Base-by-base conservation (phyloP, 2,888 invertebrate genomes). In the Hermodice carunculata region DNA sequence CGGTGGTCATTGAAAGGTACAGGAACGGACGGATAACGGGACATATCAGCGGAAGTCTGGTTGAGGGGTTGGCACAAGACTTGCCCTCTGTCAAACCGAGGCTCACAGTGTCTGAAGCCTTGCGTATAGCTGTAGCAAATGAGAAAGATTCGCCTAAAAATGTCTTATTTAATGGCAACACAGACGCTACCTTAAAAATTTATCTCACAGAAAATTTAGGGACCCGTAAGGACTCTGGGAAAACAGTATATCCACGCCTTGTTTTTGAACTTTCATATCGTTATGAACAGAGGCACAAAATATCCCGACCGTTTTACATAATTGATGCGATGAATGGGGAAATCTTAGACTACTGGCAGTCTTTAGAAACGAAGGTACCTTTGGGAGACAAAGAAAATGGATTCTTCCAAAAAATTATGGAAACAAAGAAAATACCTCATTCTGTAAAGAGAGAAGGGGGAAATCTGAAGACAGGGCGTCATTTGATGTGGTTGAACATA, bases 1-100 rank as follows among this genome's bases (percentile, higher is more conserved):
- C 65, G 6, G 70, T 77, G 0, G 69, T 75, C 22, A 64, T 75
- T 14, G 71, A 71, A 34, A 65, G 64, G 11, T 65, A 68, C 26
- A 29, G n/a, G 11, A 37, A 53, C 14, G 44, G 40, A 8, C 68
- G 70, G 14, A 52, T 68, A 2, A 69, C 74, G 1, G 67, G 73
- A 1, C 68, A 71, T 26, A 70, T 70, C 0, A 51, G 66, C 0
- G 77, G 77, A 4, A 57, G 44, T 8, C 31, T 77, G 0, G 46
- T 57, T 29, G 46, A 46, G 19, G 57, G 34, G 2, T 4, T 57
- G 11, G 6, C 28, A 29, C 32, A 46, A 17, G 32, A 46, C 19
- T 32, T 57, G 6, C 57, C 44, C 3, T 31, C 29, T 6, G 34
- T 44, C 2, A 22, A 8, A 8, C 31, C 57, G 3, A 44, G 46